These are phyloP conservation scores for Octodonta nipae DNA, from an alignment of 2,888 invertebrate genomes.

Conservation along the genomic window DNA sequence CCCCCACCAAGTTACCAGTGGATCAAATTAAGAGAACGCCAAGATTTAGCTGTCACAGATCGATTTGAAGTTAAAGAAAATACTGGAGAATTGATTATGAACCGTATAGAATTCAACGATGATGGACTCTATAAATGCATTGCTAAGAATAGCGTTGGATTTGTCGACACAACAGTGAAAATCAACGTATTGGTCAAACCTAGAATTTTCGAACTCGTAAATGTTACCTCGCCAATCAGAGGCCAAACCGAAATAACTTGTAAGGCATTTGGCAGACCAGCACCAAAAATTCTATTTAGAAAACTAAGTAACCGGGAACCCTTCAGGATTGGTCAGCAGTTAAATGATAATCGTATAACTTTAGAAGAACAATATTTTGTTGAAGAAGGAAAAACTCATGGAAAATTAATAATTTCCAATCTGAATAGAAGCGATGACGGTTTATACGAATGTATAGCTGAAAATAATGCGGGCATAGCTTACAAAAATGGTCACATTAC, in stretches of 20 bases:
- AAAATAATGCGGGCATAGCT: conserved; percentile 60
- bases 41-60: conserved; percentile 57
- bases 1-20: conserved; percentile 73
- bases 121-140: conserved; percentile 68
- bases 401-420: conserved; percentile 53
- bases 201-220: conserved; percentile 62
- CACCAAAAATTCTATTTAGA: conserved; percentile 66
- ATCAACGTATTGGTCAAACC: conserved; percentile 65
- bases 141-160: conserved; percentile 67
- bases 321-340: conserved; percentile 50
- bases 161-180: conserved; percentile 51
- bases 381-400: conserved; percentile 46
- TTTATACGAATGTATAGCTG: conserved; percentile 74
- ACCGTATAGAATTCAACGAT: conserved; percentile 61
- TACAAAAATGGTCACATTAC: conserved; percentile 70
- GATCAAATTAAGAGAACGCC: conserved; percentile 61
- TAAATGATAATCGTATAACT: conserved; percentile 49
- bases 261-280: conserved; percentile 66
- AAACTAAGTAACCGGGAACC: conserved; percentile 55
- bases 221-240: conserved; percentile 52
- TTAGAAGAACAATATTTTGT: conserved; percentile 41
- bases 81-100: conserved; percentile 60
- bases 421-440: conserved; percentile 67
- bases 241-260: conserved; percentile 57
- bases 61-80: conserved; percentile 55